A percentile compares a stretch with the other conserved stretches of the same genome.
Conservation (phyloP, 2,797 vertebrate species). For the Emydoidea blandingii region DNA sequence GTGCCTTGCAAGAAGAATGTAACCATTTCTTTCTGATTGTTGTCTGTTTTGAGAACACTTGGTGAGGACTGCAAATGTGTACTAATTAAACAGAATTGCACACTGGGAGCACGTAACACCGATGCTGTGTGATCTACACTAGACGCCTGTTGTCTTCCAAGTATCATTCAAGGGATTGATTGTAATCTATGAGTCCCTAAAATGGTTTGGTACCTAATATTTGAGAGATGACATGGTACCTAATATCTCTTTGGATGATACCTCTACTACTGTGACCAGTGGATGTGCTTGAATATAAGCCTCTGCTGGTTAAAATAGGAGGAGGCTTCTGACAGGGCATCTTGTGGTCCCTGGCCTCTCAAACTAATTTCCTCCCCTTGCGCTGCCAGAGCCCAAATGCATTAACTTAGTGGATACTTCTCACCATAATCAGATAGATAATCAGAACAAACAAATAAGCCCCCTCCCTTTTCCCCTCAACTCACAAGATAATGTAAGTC, state of each 20-base stretch:
- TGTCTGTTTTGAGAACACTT: neutral
- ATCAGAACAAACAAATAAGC: neutral
- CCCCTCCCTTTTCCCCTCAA: neutral
- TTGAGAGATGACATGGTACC: neutral
- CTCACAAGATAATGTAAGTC: neutral
- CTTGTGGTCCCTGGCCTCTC: neutral
- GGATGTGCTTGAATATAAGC: neutral
- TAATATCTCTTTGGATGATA: neutral
- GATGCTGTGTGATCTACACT: neutral
- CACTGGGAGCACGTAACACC: neutral
- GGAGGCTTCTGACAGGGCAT: neutral
- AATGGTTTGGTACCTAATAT: neutral
- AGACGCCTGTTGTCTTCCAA: neutral
- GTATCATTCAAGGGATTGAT: neutral
- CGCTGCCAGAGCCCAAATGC: neutral
- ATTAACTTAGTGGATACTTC: neutral
- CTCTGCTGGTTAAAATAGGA: neutral
- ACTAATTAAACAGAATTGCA: neutral
- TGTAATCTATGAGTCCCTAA: neutral
- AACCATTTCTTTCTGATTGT: neutral
- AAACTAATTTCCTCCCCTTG: neutral
- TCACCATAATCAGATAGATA: neutral
- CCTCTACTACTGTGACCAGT: neutral
- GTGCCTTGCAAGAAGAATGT: neutral
- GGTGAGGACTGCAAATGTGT: neutral